A percentile compares a stretch with the other conserved stretches of the same genome.
Conservation (phyloP, 2,797 vertebrate species). For the Apodemus agrarius region DNA sequence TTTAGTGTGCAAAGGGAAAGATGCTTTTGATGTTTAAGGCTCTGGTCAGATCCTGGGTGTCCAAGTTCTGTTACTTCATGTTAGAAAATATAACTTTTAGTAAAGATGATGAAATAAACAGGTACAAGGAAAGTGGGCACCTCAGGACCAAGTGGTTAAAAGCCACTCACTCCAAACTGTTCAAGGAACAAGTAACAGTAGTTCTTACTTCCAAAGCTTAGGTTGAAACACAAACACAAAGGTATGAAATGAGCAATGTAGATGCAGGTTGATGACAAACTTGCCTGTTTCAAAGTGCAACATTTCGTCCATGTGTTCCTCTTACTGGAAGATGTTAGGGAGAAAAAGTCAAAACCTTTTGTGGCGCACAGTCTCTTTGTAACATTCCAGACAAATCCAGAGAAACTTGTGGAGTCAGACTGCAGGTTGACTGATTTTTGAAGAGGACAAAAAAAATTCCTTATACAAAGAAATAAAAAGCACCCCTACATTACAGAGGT, state of each 20-base stretch:
- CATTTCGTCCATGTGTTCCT: background rate
- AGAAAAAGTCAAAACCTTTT: background rate
- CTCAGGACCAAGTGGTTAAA: background rate
- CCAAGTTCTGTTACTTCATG: background rate
- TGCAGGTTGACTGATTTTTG: conserved; percentile 31
- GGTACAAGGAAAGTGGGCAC: background rate
- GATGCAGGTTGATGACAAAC: background rate
- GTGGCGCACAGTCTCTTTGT: background rate
- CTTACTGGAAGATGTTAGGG: conserved; percentile 3
- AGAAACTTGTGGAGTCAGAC: background rate
- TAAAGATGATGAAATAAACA: background rate
- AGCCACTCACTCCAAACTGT: background rate
- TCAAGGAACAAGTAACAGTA: background rate
- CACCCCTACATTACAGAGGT: background rate
- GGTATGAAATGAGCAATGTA: background rate
- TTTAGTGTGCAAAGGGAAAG: background rate
- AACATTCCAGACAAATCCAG: conserved; percentile 1
- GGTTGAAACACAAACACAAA: background rate
- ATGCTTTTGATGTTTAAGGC: background rate
- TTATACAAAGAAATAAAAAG: conserved; percentile 11
- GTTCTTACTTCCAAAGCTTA: background rate
- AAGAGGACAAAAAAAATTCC: conserved; percentile 39
- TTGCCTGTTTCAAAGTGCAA: background rate
- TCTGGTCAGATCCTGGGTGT: background rate
- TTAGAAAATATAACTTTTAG: background rate